Base-by-base conservation (phyloP, 2,113 vertebrate species). In the Rhabdornis inornatus region DNA sequence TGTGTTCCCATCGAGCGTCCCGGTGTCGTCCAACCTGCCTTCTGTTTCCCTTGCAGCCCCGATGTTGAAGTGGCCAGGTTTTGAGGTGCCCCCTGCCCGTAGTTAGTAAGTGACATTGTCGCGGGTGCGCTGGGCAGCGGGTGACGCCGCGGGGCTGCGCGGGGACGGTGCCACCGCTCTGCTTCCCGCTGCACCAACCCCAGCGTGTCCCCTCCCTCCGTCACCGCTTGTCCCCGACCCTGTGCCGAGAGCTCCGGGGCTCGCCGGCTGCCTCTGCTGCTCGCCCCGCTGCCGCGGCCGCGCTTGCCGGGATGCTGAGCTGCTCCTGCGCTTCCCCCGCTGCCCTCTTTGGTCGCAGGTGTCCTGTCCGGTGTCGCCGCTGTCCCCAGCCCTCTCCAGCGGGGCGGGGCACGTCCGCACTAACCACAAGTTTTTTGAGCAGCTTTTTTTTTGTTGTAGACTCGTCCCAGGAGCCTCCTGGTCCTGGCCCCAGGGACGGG, bases 1-100 rank as follows among this genome's bases (percentile, higher is more conserved):
- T 83, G 79, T 92, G 84, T 90, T 92, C 61, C 92, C 85, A 1
- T 14, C 87, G 15, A 76, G 71, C 24, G 8, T 70, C 59, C 89
- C 53, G 15, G 56, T 5, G 65, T 95, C 78, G 89, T 96, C 89
- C 95, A 97, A 92, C 96, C 94, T 50, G 63, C 95, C 86, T 95
- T 98, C 97, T 99, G 95, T 99, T 98, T 98, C 93, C 98, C 98
- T 99, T 99, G 97, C 99, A 99, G 99, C 90, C 66, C 97, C 49
- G 98, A 98, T 95, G 98, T 98, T 96, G 98, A 98, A 97, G 98
- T 98, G 98, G 99, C 98, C 97, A 98, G 98, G 81, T 98, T 99
- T 98, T 99, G 99, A 99, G 97, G 86, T 65, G 98, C 92, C 97
- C 97, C 98, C 98, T 95, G 98, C 97, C 96, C 77, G 97, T 98